Evolutionary conservation across 2,113 vertebrate species (phyloP).

Genomic region (Cyanistes caeruleus): DNA sequence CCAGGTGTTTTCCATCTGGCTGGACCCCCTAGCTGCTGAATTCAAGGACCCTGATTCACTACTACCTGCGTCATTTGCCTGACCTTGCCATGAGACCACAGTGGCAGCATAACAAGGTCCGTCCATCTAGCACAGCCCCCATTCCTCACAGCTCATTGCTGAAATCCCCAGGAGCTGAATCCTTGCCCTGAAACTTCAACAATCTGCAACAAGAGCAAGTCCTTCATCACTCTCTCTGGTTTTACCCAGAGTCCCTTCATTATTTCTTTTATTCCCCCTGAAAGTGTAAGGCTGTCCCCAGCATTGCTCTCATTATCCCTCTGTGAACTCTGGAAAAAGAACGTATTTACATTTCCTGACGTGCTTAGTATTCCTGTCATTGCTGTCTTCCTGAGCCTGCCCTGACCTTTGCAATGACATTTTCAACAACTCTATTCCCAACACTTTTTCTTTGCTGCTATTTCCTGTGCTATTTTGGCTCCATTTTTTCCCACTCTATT

Average conservation of each 20-base stretch:
- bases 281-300: neutral
- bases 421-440: neutral
- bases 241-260: neutral
- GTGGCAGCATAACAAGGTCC: rapidly evolving
- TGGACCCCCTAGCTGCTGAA: neutral
- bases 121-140: rapidly evolving
- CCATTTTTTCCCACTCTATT: neutral
- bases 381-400: neutral
- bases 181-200: neutral
- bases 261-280: neutral
- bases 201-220: neutral
- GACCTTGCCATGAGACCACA: neutral
- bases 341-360: neutral
- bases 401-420: neutral
- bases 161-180: neutral
- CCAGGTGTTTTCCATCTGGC: neutral
- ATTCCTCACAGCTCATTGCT: neutral
- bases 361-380: neutral
- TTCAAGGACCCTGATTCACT: neutral
- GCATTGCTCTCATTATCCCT: neutral
- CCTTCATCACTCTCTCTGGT: neutral
- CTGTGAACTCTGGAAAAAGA: neutral
- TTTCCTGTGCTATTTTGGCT: neutral
- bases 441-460: neutral
- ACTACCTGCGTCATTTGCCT: neutral